These are phyloP conservation scores for Triplophysa siluroides DNA, from an alignment of 2,113 vertebrate species.

Conservation along the genomic window DNA sequence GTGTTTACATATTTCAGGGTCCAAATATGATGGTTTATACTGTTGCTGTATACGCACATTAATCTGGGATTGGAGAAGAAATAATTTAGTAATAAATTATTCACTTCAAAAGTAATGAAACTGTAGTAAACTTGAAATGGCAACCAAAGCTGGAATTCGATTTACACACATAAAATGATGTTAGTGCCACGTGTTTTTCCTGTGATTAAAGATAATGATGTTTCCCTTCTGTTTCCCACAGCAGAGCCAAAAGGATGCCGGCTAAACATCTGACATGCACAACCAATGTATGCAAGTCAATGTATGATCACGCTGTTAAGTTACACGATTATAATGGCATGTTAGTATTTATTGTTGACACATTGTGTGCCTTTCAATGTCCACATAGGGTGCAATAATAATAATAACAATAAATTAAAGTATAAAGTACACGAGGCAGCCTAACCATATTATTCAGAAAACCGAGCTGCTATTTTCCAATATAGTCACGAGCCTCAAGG, in stretches of 20 bases:
- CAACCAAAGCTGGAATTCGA: background rate
- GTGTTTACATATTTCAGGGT: background rate
- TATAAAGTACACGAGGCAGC: no score
- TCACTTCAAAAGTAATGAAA: background rate
- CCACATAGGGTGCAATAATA: conserved; percentile 1
- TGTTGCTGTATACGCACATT: no score
- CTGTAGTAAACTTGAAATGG: background rate
- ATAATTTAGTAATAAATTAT: background rate
- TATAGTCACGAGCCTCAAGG: no score
- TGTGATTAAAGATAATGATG: background rate
- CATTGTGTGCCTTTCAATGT: background rate
- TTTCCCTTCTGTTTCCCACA: conserved; percentile 16
- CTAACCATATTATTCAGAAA: no score
- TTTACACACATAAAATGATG: background rate
- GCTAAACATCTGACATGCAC: background rate
- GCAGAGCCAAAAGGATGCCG: conserved; percentile 1
- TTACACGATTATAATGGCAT: background rate
- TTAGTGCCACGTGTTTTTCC: background rate
- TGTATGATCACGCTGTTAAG: background rate
- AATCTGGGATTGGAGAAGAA: background rate
- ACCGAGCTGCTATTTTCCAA: no score
- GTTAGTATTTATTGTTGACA: background rate
- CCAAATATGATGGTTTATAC: no score
- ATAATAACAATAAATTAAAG: background rate
- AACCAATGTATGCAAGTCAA: background rate